Percentiles rank a stretch among this genome's conserved stretches.
Conservation (phyloP, 2,888 invertebrate genomes). For the Calameuta idolon region DNA sequence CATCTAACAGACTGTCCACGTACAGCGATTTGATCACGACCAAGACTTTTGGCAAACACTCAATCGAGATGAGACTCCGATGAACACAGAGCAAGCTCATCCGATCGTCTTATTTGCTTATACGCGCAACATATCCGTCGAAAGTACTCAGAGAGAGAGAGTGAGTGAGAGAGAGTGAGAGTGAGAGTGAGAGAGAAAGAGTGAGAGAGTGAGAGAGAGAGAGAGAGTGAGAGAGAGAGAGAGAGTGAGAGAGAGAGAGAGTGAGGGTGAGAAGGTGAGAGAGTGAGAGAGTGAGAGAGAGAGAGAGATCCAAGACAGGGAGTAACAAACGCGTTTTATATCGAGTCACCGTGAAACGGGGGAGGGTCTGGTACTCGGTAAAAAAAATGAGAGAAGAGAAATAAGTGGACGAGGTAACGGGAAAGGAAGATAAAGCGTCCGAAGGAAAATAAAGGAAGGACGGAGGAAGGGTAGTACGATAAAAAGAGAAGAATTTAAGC, state of each 20-base stretch:
- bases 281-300: too few species aligned
- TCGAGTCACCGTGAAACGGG: background rate
- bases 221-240: too few species aligned
- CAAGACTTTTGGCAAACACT: too few species aligned
- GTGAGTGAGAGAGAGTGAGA: too few species aligned
- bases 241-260: background rate
- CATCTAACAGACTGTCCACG: too few species aligned
- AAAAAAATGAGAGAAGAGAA: conserved; percentile 1
- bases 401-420: background rate
- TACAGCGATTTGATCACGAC: too few species aligned
- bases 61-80: background rate
- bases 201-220: background rate
- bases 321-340: background rate
- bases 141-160: background rate
- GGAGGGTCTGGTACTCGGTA: background rate
- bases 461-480: background rate
- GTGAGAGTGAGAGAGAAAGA: too few species aligned
- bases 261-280: too few species aligned
- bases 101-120: background rate
- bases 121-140: background rate
- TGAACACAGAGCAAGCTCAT: background rate
- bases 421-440: conserved; percentile 3
- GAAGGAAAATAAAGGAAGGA: background rate
- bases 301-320: background rate
- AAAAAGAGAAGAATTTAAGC: background rate